Evolutionary conservation across 2,888 invertebrate species (phyloP), one percentile per base, ranked within the genome.

Genomic region (Yponomeuta sedellus): DNA sequence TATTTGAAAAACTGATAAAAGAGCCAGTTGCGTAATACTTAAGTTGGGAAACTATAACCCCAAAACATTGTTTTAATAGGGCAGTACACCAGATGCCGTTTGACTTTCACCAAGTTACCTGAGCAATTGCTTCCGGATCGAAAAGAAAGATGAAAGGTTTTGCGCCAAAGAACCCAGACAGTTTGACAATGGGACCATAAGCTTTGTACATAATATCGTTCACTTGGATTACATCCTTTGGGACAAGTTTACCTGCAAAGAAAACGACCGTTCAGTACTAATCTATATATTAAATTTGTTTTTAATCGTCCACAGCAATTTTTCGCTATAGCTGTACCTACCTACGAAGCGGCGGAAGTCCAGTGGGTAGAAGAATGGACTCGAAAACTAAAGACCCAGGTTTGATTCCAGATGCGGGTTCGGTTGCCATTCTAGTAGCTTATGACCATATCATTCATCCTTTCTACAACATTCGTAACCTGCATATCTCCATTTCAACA

Each of bases 171-270:
- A 72, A 20, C 0, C 74, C 72, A 6, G 80, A 75, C 0, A 85
- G 61, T 68, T 71, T 78, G 0, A 79, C 71, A 2, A 86, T 81
- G 0, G 81, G 81, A 6, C 86, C 86, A 69, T 78, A 83, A 0
- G 52, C 67, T 0, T 78, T 68, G 63, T 75, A 76, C 10, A 86
- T 39, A 11, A 66, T 68, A 6, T 75, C 70, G 0, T 69, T 69
- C 10, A 76, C 64, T 4, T 74, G 71, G 16, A 57, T 61, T 2
- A 70, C 67, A 19, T 68, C 69, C 1, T 71, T 64, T 4, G 69
- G 68, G 19, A 71, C 56, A 4, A 82, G 64, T 0, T 67, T 44
- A n/a, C 80, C 83, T 83, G 62, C 62, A 71, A 71, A 10, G 10
- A 19, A 57, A 2, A 19, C 28, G 8, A 39, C 16, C 11, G 4